phyloP scores from a whole-genome alignment of 2,797 vertebrate genomes.

The Sylvia borin region DNA sequence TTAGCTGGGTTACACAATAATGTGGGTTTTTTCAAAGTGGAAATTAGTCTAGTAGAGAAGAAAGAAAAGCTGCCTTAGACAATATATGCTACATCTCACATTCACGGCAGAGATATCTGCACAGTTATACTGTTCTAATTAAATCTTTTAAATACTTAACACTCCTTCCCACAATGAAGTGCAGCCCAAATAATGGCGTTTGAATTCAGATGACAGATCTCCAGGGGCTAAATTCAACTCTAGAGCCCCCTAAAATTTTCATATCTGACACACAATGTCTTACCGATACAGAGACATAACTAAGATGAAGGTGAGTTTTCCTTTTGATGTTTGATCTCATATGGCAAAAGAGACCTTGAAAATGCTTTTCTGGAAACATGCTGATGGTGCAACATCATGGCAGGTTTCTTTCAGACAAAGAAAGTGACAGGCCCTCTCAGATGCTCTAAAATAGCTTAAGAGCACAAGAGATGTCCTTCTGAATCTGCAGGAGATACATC shows the following conservation, averaged over 20 bases:
- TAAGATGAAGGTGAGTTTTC: not conserved
- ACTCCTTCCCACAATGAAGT: not conserved
- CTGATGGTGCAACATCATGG: constrained; percentile 33
- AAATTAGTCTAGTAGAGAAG: not conserved
- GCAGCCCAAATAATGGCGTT: not conserved
- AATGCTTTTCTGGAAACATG: not conserved
- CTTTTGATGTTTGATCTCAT: not conserved
- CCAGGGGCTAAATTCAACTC: not conserved
- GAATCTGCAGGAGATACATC: not conserved
- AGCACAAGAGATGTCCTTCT: not conserved
- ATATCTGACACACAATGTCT: not conserved
- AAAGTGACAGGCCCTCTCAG: not conserved
- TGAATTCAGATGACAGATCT: not conserved
- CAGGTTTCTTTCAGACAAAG: constrained; percentile 69
- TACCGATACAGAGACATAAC: not conserved
- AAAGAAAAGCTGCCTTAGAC: not conserved
- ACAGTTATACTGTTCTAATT: not conserved
- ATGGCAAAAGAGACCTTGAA: not conserved
- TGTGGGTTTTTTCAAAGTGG: not conserved
- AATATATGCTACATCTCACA: not conserved
- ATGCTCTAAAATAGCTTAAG: not conserved
- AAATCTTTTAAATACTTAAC: constrained; percentile 49
- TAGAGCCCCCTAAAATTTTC: not conserved
- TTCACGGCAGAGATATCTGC: not conserved
- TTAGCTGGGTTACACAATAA: not conserved